Conservation (phyloP, 2,797 vertebrate genomes). For the Selene dorsalis region DNA sequence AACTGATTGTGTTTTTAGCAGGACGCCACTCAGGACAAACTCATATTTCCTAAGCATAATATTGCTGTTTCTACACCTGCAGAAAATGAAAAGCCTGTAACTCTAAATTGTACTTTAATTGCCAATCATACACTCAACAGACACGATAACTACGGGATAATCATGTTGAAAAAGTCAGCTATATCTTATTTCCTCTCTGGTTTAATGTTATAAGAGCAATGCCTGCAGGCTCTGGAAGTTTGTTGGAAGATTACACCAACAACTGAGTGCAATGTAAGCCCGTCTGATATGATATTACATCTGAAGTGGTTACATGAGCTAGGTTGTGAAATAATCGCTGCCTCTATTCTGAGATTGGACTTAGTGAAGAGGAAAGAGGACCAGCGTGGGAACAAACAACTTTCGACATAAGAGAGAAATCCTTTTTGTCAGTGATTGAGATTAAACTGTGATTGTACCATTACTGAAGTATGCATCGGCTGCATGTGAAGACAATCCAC, state of each 20-base stretch:
- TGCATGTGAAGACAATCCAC: not conserved
- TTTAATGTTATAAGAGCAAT: constrained; percentile 40
- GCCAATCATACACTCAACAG: not conserved
- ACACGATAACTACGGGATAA: not conserved
- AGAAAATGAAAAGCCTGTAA: not conserved
- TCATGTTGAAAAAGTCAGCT: not conserved
- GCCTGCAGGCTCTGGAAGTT: constrained; percentile 72
- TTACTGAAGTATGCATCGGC: not conserved
- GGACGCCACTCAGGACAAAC: too few relatives aligned
- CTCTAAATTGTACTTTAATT: not conserved
- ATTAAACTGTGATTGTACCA: not conserved
- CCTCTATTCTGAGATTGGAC: constrained; percentile 50
- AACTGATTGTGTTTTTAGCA: too few relatives aligned
- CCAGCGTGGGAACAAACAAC: constrained; percentile 66
- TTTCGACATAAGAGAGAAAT: not conserved
- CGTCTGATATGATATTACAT: constrained; percentile 58
- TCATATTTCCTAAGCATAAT: not conserved
- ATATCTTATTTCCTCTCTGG: constrained; percentile 45
- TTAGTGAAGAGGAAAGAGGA: constrained; percentile 55
- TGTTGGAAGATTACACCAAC: constrained; percentile 70
- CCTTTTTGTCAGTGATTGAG: not conserved
- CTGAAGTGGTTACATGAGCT: constrained; percentile 67
- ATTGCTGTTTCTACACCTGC: not conserved
- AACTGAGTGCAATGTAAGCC: constrained; percentile 52
- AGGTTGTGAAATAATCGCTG: constrained; percentile 52